Percentiles rank a stretch among this genome's conserved stretches.
Conservation (phyloP, 1,140 invertebrate species). For the Myzus persicae region DNA sequence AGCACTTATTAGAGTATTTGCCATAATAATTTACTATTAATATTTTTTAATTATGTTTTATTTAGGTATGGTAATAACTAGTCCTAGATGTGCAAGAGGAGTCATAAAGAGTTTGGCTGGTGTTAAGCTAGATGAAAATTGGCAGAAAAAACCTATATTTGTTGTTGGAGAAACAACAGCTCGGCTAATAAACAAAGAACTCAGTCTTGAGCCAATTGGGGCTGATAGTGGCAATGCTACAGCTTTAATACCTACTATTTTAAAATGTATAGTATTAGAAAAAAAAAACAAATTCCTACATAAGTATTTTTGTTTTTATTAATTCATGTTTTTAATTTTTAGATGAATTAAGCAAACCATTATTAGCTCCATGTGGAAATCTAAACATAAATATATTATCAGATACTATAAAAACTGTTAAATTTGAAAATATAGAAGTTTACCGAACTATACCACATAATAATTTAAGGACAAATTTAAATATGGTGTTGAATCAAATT, state of each 20-base stretch:
- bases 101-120: not conserved
- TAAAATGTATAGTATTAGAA: constrained; percentile 43
- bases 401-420: constrained; percentile 40
- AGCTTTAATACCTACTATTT: constrained; percentile 43
- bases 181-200: constrained; percentile 14
- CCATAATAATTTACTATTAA: not conserved
- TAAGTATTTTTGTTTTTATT: not conserved
- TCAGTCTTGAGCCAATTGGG: constrained; percentile 18
- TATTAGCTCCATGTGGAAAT: constrained; percentile 50
- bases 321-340: constrained; percentile 26
- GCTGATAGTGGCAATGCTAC: constrained; percentile 51
- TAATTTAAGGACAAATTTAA: constrained; percentile 44
- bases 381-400: constrained; percentile 47
- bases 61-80: constrained; percentile 46
- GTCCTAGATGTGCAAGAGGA: constrained; percentile 50
- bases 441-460: constrained; percentile 44
- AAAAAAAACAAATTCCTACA: not conserved
- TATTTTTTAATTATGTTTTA: not conserved
- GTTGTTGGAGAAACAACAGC: constrained; percentile 54
- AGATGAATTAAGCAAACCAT: constrained; percentile 44
- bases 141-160: constrained; percentile 46
- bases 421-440: constrained; percentile 53
- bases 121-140: constrained; percentile 31
- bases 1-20: not conserved
- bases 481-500: constrained; percentile 10